phyloP scores from a whole-genome alignment of 2,888 invertebrate species.

The Sphinx pinastri region DNA sequence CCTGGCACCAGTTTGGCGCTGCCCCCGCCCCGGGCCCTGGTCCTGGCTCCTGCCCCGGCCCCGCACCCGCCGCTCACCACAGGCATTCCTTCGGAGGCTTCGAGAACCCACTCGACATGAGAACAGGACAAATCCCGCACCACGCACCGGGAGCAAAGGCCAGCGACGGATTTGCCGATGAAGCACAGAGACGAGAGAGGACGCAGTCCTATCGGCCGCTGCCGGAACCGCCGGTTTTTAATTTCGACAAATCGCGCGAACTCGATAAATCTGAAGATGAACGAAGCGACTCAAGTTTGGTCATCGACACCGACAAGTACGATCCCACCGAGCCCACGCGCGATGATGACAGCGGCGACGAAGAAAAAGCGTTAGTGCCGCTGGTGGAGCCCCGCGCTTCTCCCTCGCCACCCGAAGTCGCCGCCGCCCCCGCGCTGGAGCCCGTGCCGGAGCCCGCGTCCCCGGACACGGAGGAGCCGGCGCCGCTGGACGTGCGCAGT shows the following conservation, averaged over 20 bases:
- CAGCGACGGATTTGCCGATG: conserved; percentile 37
- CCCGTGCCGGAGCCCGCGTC: conserved; percentile 28
- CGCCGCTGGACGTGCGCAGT: conserved; percentile 42
- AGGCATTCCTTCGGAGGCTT: conserved; percentile 65
- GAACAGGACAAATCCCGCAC: conserved; percentile 52
- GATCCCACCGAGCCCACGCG: conserved; percentile 82
- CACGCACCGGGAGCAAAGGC: conserved; percentile 47
- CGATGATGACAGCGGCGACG: conserved; percentile 67
- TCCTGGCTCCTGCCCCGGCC: conserved; percentile 27
- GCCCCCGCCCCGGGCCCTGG: conserved; percentile 27
- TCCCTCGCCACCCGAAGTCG: conserved; percentile 27
- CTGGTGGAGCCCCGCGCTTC: conserved; percentile 28
- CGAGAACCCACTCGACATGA: conserved; percentile 70
- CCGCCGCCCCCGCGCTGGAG: conserved; percentile 25
- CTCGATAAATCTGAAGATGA: conserved; percentile 77
- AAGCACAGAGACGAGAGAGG: conserved; percentile 30
- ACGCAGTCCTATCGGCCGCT: conserved; percentile 52
- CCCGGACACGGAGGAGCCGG: conserved; percentile 28
- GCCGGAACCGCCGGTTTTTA: conserved; percentile 66
- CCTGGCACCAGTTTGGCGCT: conserved; percentile 53
- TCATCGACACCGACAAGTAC: conserved; percentile 84
- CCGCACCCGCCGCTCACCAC: conserved; percentile 35
- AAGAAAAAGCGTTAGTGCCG: conserved; percentile 40
- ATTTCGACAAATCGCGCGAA: conserved; percentile 63
- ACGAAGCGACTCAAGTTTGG: conserved; percentile 82